These are phyloP conservation scores for Synergus itoensis DNA, from an alignment of 2,888 invertebrate genomes.

Conservation along the genomic window DNA sequence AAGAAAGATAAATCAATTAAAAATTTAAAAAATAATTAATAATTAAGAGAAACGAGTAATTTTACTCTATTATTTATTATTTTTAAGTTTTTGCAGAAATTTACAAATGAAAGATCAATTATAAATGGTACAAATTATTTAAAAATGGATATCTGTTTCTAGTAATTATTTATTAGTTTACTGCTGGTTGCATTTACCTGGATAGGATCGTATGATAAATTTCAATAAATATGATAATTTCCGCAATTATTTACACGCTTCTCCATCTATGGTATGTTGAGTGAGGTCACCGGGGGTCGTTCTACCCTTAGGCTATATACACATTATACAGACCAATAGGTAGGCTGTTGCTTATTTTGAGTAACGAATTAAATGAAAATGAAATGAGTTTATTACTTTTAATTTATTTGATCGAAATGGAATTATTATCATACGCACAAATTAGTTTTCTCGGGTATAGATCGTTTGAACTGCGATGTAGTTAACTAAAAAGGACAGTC, in stretches of 20 bases:
- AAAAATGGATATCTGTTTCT: background rate
- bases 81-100: background rate
- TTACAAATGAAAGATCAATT: background rate
- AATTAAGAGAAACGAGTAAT: background rate
- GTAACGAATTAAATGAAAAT: background rate
- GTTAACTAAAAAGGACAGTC: too few species aligned
- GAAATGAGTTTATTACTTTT: background rate
- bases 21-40: background rate
- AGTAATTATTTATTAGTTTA: constrained; percentile 1
- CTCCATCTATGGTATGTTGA: background rate
- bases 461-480: too few species aligned
- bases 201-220: constrained; percentile 14
- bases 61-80: background rate
- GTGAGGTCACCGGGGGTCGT: constrained; percentile 21
- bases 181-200: background rate
- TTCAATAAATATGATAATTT: constrained; percentile 37
- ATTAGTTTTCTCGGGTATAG: background rate
- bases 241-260: constrained; percentile 18
- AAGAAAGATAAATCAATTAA: background rate
- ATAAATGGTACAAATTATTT: background rate
- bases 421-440: background rate
- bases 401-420: background rate
- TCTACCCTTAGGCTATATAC: background rate
- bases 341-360: background rate
- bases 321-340: background rate